Evolutionary conservation across 2,888 invertebrate species (phyloP), one percentile per base, ranked within the genome.

Genomic region (Stegophylla sp.): DNA sequence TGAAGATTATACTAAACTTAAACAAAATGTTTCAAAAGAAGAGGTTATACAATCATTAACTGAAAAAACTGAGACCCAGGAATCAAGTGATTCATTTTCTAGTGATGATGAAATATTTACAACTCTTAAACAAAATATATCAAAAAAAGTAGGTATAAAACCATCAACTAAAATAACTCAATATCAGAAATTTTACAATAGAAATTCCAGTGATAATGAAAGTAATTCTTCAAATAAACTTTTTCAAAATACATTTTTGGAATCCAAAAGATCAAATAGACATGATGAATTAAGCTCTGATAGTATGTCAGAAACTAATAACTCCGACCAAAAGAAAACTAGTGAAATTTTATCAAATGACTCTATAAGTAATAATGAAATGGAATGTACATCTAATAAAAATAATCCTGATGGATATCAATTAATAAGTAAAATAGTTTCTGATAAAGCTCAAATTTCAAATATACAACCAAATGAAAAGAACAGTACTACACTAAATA

Each of bases 21-120:
- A 34, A 71, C 48, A 34, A 34, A 1, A 20, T 12, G 3, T 34
- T 20, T 13, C 7, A 20, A 17, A 7, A 13, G 26, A 20, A 34
- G 0, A 0, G n/a, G 53, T 20, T 34, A 20, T 28, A 12, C 15
- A 17, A 75, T 20, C 51, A 75, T n/a, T n/a, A n/a, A n/a, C n/a
- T n/a, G n/a, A n/a, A n/a, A n/a, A n/a, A n/a, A n/a, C n/a, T n/a
- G n/a, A n/a, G n/a, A n/a, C n/a, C n/a, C n/a, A n/a, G n/a, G n/a
- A n/a, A n/a, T n/a, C n/a, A n/a, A n/a, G n/a, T 34, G 34, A 63
- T 43, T 75, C 64, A 34, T 7, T 7, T 34, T 34, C 34, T 7
- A 34, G 34, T 41, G 75, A 64, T 53, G 75, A 75, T 64, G 75
- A 64, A 64, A 26, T 75, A 26, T 75, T 51, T 26, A 26, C 41